A percentile compares a stretch with the other conserved stretches of the same genome.
Conservation (phyloP, 2,113 vertebrate genomes). For the Chamaetylas fuelleborni region DNA sequence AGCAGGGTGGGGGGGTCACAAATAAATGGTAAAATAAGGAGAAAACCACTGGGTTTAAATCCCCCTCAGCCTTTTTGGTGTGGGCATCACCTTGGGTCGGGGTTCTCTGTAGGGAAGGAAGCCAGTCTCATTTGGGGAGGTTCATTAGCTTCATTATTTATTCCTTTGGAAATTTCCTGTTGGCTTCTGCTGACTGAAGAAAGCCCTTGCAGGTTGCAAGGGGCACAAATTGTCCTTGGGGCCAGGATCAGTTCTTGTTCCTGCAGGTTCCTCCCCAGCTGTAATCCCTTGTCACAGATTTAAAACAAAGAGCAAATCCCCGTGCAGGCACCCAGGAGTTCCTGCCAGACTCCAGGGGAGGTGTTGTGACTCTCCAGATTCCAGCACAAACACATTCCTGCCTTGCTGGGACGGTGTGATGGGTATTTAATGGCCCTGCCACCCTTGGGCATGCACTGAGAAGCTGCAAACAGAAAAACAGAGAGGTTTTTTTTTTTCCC, state of each 20-base stretch:
- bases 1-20: not conserved
- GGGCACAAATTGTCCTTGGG: not conserved
- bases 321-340: not conserved
- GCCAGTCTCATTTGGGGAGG: not conserved
- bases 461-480: not conserved
- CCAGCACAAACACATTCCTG: not conserved
- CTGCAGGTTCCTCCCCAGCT: conserved; percentile 24
- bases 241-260: conserved; percentile 14
- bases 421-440: not conserved
- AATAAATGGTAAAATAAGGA: accelerated
- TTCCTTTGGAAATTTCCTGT: not conserved
- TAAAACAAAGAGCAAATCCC: conserved; percentile 23
- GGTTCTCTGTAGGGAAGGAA: not conserved
- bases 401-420: not conserved
- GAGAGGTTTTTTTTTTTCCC: not conserved
- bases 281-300: not conserved
- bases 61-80: not conserved
- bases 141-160: not conserved
- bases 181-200: not conserved
- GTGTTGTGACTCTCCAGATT: not conserved
- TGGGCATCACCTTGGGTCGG: not conserved
- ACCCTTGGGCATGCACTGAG: not conserved
- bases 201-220: not conserved
- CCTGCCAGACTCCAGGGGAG: not conserved
- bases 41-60: not conserved